Evolutionary conservation across 64 coral and sea anemone species (phyloP).

Genomic region (Montipora cactus): DNA sequence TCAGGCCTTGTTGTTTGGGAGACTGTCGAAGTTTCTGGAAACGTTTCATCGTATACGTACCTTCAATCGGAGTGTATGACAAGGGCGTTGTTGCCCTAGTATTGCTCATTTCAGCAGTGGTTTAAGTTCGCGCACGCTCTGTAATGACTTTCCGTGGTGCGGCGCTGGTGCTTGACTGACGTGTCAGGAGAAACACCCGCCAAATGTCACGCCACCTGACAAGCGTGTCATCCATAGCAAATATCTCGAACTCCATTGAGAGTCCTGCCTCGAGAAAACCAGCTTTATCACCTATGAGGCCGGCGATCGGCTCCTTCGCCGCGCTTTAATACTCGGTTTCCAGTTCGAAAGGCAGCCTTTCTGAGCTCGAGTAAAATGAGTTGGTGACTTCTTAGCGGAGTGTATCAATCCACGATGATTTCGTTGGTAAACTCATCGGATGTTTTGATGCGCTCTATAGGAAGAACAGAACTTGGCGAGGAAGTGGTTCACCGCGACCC

Average conservation of each 20-base stretch:
- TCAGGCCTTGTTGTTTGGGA: background rate
- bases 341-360: background rate
- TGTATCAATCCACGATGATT: background rate
- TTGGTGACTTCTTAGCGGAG: background rate
- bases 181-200: slow-evolving; percentile 42
- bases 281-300: background rate
- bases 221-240: slow-evolving; percentile 62
- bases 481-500: slow-evolving; percentile 31
- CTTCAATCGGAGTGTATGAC: background rate
- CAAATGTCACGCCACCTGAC: slow-evolving; percentile 60
- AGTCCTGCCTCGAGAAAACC: slow-evolving; percentile 1
- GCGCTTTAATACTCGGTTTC: background rate
- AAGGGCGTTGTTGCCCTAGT: background rate
- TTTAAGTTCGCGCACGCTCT: background rate
- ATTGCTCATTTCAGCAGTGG: background rate
- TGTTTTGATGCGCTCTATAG: slow-evolving; percentile 17
- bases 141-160: slow-evolving; percentile 22
- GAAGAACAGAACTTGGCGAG: slow-evolving; percentile 2
- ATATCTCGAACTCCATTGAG: slow-evolving; percentile 2
- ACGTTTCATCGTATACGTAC: background rate
- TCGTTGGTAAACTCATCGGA: slow-evolving; percentile 5
- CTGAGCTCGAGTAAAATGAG: background rate
- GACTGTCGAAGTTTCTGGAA: too few relatives aligned
- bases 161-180: slow-evolving; percentile 43
- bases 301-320: slow-evolving; percentile 3